These are phyloP conservation scores for Entomobrya multifasciata DNA, from an alignment of 2,888 invertebrate genomes.

Conservation along the genomic window DNA sequence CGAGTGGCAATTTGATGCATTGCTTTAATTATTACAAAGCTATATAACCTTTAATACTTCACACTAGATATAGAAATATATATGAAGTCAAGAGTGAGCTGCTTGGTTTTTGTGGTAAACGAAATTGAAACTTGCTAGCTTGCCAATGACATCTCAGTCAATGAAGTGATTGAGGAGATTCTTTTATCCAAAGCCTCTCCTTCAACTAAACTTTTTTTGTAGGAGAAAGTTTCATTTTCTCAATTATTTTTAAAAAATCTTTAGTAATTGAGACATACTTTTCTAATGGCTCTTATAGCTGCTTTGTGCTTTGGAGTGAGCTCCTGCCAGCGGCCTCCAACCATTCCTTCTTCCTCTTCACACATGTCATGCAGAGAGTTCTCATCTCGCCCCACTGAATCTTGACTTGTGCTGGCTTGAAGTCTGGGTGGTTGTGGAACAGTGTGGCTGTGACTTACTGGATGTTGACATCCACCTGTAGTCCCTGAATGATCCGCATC, in stretches of 20 bases:
- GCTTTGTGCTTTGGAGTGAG: slow-evolving; percentile 93
- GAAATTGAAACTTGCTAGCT: background rate
- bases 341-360: slow-evolving; percentile 78
- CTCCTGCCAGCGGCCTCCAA: slow-evolving; percentile 76
- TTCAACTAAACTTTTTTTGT: background rate
- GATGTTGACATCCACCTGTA: slow-evolving; percentile 81
- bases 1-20: too few species aligned
- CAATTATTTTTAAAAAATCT: background rate
- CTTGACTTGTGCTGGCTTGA: slow-evolving; percentile 90
- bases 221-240: slow-evolving; percentile 3
- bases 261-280: slow-evolving; percentile 86
- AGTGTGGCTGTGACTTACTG: slow-evolving; percentile 48
- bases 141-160: too few species aligned
- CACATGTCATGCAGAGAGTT: slow-evolving; percentile 78
- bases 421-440: slow-evolving; percentile 80
- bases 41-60: too few species aligned
- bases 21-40: too few species aligned
- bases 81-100: too few species aligned
- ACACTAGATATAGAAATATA: too few species aligned
- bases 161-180: background rate
- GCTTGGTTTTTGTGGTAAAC: background rate
- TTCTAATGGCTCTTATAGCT: slow-evolving; percentile 94
- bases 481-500: slow-evolving; percentile 73
- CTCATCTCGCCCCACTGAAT: slow-evolving; percentile 86
- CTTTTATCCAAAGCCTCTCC: background rate